phyloP scores from a whole-genome alignment of 2,113 vertebrate species.

The Embiotoca jacksoni region DNA sequence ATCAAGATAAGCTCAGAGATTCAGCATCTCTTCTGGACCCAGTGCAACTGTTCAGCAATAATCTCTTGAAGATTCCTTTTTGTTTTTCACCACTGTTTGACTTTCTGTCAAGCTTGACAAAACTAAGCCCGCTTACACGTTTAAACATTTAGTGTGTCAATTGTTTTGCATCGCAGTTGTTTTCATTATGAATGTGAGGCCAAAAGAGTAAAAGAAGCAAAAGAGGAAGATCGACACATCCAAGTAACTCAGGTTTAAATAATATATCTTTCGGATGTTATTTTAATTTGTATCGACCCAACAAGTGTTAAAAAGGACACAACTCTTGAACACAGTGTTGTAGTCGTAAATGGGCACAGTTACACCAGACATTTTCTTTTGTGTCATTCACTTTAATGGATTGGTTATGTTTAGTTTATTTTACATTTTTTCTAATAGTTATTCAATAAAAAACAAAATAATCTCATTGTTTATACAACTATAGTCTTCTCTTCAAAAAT shows the following conservation, averaged over 20 bases:
- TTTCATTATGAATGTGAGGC: neutral
- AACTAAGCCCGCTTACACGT: neutral
- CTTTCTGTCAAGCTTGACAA: neutral
- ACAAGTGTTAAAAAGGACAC: no score
- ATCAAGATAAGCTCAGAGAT: constrained; percentile 33
- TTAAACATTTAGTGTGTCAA: neutral
- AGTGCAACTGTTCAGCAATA: neutral
- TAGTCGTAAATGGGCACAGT: no score
- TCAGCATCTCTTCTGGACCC: constrained; percentile 9
- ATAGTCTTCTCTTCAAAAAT: no score
- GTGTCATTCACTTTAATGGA: no score
- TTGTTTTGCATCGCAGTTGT: neutral
- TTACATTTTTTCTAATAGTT: no score
- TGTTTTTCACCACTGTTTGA: constrained; percentile 13
- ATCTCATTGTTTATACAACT: no score
- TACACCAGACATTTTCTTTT: no score
- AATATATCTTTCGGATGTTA: neutral
- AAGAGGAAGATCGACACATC: no score
- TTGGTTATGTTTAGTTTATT: no score
- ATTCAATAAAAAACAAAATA: no score
- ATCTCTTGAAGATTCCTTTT: constrained; percentile 29
- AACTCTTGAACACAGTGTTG: no score
- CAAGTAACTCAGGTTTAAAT: neutral
- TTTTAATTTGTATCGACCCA: neutral
- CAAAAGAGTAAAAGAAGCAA: no score